Evolutionary conservation across 2,113 vertebrate genomes (phyloP), one percentile per base, ranked within the genome.

Genomic region (Laticauda colubrina): DNA sequence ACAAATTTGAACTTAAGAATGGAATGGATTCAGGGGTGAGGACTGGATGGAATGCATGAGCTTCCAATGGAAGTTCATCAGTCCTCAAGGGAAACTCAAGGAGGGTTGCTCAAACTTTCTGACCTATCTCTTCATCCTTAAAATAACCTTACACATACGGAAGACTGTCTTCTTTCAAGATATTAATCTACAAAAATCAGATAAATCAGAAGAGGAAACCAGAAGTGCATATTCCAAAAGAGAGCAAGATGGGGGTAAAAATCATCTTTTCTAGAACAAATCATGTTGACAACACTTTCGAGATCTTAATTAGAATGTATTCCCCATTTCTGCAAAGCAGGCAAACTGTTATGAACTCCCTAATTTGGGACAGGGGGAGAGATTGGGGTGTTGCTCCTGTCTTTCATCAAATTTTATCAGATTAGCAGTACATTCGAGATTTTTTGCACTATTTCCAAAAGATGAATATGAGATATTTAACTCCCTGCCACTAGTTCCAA

Each of bases 401-500:
- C 20, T 87, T 6, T 55, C 34, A 88, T 43, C 91, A 10, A 92
- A 81, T 92, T 92, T 89, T 85, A 85, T 85, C 29, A 43, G n/a
- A n/a, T 92, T 89, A 85, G 51, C 23, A 12, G 24, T n/a, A 48
- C 53, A 89, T 15, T 48, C 20, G 6, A 8, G 18, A 26, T 61
- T 45, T 53, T n/a, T 87, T 34, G 61, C 88, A 89, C 18, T 15
- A 3, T 53, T 57, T 85, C 69, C 64, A 85, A 54, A 48, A 21
- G 4, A 81, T 14, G 48, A 39, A n/a, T 57, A 92, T n/a, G 24
- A 81, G 61, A 34, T 43, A 54, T 34, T 69, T 48, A 2, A 54
- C 45, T 34, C 69, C 55, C 24, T 92, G 88, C 89, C 39, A 24
- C 88, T 85, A 57, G 88, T 92, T 92, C 85, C 85, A 57, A 89